These are phyloP conservation scores for Mythimna lalbum DNA, from an alignment of 2,888 invertebrate genomes.

Conservation along the genomic window DNA sequence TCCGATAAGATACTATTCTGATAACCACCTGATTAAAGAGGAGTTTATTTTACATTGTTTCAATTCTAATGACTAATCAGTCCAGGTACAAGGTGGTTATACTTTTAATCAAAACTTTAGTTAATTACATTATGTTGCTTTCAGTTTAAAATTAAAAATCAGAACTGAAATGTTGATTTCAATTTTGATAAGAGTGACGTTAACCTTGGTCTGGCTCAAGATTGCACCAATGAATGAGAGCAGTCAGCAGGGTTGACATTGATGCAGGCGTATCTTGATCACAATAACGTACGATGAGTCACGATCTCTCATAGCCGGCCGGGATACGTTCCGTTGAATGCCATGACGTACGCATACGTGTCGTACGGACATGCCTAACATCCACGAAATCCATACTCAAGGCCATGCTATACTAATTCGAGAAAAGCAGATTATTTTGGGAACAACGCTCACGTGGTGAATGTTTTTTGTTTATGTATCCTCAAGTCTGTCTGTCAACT, in stretches of 20 bases:
- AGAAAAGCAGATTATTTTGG: conserved; percentile 64
- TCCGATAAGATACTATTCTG: conserved; percentile 46
- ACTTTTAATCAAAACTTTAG: conserved; percentile 1
- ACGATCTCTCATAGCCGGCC: conserved; percentile 42
- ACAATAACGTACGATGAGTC: conserved; percentile 68
- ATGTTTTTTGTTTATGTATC: conserved; percentile 61
- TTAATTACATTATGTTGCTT: neutral
- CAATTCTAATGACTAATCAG: conserved; percentile 10
- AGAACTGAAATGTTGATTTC: conserved; percentile 7
- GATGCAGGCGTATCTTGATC: conserved; percentile 68
- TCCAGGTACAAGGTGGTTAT: neutral
- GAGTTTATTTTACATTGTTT: conserved; percentile 24
- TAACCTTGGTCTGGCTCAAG: conserved; percentile 51
- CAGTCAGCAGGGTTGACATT: conserved; percentile 73
- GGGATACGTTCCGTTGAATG: conserved; percentile 41
- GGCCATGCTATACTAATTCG: conserved; percentile 60
- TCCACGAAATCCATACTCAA: conserved; percentile 57
- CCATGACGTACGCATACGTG: conserved; percentile 49
- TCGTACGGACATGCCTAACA: conserved; percentile 48
- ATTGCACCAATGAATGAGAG: conserved; percentile 65
- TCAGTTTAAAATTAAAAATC: neutral
- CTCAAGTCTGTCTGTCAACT: conserved; percentile 49
- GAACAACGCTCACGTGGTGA: conserved; percentile 59
- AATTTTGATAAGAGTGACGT: conserved; percentile 25
- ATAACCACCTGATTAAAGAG: conserved; percentile 39